Percentiles rank a stretch among this genome's conserved stretches.
Evolutionary conservation across 2,797 vertebrate species (phyloP).

Genomic region (Trichosurus vulpecula): DNA sequence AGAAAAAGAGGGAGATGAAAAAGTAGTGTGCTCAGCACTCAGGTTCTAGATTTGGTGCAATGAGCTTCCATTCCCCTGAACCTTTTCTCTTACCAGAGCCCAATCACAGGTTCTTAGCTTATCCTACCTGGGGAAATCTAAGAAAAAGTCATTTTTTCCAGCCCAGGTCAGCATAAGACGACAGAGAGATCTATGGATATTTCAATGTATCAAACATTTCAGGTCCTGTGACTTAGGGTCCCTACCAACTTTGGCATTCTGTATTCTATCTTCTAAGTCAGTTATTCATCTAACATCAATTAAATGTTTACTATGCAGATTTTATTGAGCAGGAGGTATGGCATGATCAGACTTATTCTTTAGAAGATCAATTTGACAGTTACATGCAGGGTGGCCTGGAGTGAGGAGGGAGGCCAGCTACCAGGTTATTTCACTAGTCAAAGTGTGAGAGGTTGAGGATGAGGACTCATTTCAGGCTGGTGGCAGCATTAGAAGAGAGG

Average conservation of each 20-base stretch:
- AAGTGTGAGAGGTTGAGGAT: neutral
- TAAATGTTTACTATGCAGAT: neutral
- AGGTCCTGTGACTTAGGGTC: neutral
- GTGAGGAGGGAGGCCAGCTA: neutral
- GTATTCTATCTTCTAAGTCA: neutral
- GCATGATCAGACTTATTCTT: neutral
- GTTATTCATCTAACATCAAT: neutral
- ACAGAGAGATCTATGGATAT: neutral
- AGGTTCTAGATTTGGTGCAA: neutral
- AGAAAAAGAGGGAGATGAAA: neutral
- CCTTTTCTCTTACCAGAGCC: neutral
- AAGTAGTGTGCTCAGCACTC: neutral
- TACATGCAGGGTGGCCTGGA: neutral
- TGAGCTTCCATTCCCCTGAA: neutral
- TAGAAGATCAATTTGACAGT: neutral
- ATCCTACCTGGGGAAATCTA: neutral
- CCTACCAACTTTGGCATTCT: neutral
- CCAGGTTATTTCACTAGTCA: neutral
- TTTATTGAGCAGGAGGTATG: neutral
- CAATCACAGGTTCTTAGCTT: neutral
- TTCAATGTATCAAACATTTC: neutral
- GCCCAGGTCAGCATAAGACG: neutral
- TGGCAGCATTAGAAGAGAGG: neutral
- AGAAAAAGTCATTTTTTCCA: neutral
- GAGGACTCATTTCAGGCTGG: neutral